Conservation (phyloP, 2,888 invertebrate genomes). For the Campopleginae sp. region DNA sequence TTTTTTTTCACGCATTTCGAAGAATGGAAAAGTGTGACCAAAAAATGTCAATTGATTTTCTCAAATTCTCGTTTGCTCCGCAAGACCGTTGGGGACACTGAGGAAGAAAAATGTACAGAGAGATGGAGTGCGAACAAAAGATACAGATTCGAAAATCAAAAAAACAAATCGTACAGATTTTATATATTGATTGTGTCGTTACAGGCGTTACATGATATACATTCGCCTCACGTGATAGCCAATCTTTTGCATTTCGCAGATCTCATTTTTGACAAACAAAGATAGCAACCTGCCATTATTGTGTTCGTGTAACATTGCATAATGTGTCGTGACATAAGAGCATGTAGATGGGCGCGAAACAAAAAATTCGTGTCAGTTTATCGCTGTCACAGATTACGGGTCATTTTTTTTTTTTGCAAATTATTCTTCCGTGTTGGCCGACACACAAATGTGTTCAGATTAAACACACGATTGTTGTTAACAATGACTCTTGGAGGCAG, state of each 20-base stretch:
- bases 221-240: neutral
- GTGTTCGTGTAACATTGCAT: neutral
- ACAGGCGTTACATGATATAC: neutral
- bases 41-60: no score
- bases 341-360: neutral
- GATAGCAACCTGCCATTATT: neutral
- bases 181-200: neutral
- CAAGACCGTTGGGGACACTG: neutral
- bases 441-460: neutral
- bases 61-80: no score
- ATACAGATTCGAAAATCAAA: neutral
- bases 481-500: neutral
- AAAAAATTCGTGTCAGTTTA: slow-evolving; percentile 1
- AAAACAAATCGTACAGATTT: neutral
- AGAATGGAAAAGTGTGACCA: no score
- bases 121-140: neutral
- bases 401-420: neutral
- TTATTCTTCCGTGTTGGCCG: neutral
- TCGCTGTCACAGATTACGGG: neutral
- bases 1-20: no score
- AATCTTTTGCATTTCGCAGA: neutral
- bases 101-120: neutral
- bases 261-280: slow-evolving; percentile 10
- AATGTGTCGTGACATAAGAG: neutral
- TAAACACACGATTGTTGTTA: neutral